Base-by-base conservation (phyloP, 2,888 invertebrate species). In the Phlogophora meticulosa region DNA sequence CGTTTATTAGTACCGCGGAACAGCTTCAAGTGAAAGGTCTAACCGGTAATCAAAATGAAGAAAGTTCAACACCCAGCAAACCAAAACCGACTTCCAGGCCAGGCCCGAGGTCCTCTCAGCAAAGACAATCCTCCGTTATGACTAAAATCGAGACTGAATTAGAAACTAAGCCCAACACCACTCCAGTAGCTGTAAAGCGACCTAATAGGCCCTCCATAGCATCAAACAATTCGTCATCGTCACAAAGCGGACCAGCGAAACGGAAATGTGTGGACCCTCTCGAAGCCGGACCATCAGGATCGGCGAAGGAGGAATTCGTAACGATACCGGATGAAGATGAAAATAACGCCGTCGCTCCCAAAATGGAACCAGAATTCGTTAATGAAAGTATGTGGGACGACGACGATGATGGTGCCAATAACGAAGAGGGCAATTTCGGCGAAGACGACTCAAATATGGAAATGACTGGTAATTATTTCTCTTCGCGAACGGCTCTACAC, bases 1-100 rank as follows among this genome's bases (percentile, higher is more conserved):
- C 97, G 85, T 97, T 97, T 94, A 96, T 97, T 90, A 97, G 97
- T 94, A 97, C 97, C 88, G 97, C 97, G 90, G 97, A 97, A 95
- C 97, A 97, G 86, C 95, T 97, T 90, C 97, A 97, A 96, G 97
- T 97, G 77, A 97, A 97, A 95, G 97, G 97, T 93, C 92, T 97
- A 90, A 97, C 97, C 94, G 95, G 97, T 92, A 95, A 96, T 96
- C 96, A 96, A 87, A 95, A 95, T 92, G 95, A 96, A 92, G 95
- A 96, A 90, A 95, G 94, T 94, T 95, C 95, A 92, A 94, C 95
- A 91, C 95, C 95, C 92, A 94, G 95, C 88, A 94, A 95, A 95
- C 96, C 96, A 95, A 96, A 95, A 94, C 95, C 95, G 94, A 95
- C 94, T 73, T 94, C 96, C 57, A 93, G 95, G 93, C 95, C 95